Evolutionary conservation across 2,113 vertebrate genomes (phyloP), one percentile per base, ranked within the genome.

Genomic region (Athene noctua): DNA sequence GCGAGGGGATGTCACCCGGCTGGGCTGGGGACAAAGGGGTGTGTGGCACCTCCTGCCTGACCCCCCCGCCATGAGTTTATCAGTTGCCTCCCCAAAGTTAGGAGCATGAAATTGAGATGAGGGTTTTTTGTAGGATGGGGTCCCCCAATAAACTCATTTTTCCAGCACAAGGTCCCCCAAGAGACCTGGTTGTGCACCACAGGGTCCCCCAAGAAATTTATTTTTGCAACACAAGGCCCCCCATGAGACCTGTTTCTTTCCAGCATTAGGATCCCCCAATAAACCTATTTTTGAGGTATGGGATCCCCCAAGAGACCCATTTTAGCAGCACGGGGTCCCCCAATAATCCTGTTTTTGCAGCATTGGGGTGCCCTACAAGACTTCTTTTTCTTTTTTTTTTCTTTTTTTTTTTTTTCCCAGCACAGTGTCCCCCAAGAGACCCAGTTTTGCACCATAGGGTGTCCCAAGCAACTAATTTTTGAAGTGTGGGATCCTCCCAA

Each of bases 281-380:
- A 49, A 38, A 17, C 15, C 15, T 12, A 38, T 72, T 78, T 58
- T 20, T 27, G 8, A 6, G 0, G 0, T 14, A 38, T 2, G 10
- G 30, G 46, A 18, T 51, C 22, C 23, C 23, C 10, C 38, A 27
- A 7, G 5, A n/a, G 30, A 27, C 30, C 23, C 23, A 34, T 54
- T 65, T 42, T 16, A 23, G 30, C 25, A 66, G 25, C 3, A 3
- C 2, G 3, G 19, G 12, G 16, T 10, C 29, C 27, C 63, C 63
- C 27, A 30, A 15, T 23, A 51, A 51, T 23, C 49, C 49, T 51
- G 49, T 10, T 36, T 71, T 29, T 52, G 68, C 25, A 38, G 5
- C 22, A 21, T 47, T 47, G 46, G 46, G 46, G 46, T 47, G 19
- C 46, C 46, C 18, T 47, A 21, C 46, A 21, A 47, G 44, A 46